phyloP scores from a whole-genome alignment of 2,797 vertebrate genomes.

The Eptatretus atami region DNA sequence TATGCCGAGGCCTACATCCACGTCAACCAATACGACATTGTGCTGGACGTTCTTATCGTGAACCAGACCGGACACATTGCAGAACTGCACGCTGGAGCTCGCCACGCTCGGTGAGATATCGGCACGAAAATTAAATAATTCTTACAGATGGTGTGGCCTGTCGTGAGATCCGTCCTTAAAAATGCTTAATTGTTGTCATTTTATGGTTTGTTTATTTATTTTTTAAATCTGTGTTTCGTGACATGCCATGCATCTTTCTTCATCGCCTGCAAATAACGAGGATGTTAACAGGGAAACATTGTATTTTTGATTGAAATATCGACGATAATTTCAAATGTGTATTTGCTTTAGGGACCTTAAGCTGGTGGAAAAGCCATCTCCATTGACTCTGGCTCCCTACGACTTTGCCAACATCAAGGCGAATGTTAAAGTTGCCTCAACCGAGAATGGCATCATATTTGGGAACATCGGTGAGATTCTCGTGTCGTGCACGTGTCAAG shows the following conservation, averaged over 20 bases:
- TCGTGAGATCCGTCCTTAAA: slow-evolving; percentile 1
- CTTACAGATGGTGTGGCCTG: background rate
- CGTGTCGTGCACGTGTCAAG: too few relatives aligned
- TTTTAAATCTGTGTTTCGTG: too few relatives aligned
- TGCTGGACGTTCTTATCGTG: slow-evolving; percentile 80
- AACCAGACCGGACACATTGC: slow-evolving; percentile 95
- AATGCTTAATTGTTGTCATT: too few relatives aligned
- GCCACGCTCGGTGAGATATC: slow-evolving; percentile 46
- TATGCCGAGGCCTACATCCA: slow-evolving; percentile 95
- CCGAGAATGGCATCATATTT: slow-evolving; percentile 96
- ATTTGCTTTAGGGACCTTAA: slow-evolving; percentile 47
- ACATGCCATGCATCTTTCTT: too few relatives aligned
- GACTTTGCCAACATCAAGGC: slow-evolving; percentile 99
- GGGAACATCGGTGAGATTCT: slow-evolving; percentile 60
- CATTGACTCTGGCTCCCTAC: slow-evolving; percentile 76
- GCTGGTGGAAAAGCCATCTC: slow-evolving; percentile 87
- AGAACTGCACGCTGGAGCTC: slow-evolving; percentile 83
- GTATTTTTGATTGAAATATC: slow-evolving; percentile 2
- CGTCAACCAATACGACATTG: slow-evolving; percentile 96
- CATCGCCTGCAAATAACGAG: too few relatives aligned
- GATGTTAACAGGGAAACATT: background rate
- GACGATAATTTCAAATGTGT: too few relatives aligned
- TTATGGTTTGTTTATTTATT: too few relatives aligned
- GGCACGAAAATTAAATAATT: background rate
- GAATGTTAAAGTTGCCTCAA: slow-evolving; percentile 92